These are phyloP conservation scores for Acrobasis suavella DNA, from an alignment of 2,888 invertebrate genomes.

Conservation along the genomic window DNA sequence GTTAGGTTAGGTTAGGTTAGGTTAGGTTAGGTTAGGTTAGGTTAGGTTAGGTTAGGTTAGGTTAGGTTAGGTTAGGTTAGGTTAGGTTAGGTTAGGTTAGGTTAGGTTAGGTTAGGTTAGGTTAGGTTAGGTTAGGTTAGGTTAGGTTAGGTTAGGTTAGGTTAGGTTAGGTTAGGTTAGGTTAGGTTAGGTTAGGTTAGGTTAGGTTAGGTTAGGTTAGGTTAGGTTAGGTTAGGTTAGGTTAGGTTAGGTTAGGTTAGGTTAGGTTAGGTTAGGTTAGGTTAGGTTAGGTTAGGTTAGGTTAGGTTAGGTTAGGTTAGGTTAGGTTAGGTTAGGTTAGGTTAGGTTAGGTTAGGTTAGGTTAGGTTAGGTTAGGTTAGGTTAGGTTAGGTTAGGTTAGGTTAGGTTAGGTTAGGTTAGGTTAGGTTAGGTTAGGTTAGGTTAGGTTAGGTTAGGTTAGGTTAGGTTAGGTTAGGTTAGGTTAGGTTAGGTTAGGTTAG, in stretches of 20 bases:
- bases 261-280: slow-evolving; percentile 33
- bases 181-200: slow-evolving; percentile 30
- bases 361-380: no score
- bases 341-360: no score
- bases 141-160: slow-evolving; percentile 24
- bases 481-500: no score
- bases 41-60: slow-evolving; percentile 26
- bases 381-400: no score
- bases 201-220: slow-evolving; percentile 31
- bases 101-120: slow-evolving; percentile 27
- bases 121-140: slow-evolving; percentile 21
- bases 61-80: slow-evolving; percentile 26
- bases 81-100: slow-evolving; percentile 29
- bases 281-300: slow-evolving; percentile 33
- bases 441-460: no score
- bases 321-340: no score
- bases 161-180: slow-evolving; percentile 30
- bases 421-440: no score
- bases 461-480: no score
- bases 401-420: no score
- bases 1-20: slow-evolving; percentile 21
- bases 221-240: slow-evolving; percentile 33
- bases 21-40: slow-evolving; percentile 25
- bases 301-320: slow-evolving; percentile 30
- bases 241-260: slow-evolving; percentile 32